Evolutionary conservation across 2,888 invertebrate genomes (phyloP), one percentile per base, ranked within the genome.

Genomic region (Nomada flava): DNA sequence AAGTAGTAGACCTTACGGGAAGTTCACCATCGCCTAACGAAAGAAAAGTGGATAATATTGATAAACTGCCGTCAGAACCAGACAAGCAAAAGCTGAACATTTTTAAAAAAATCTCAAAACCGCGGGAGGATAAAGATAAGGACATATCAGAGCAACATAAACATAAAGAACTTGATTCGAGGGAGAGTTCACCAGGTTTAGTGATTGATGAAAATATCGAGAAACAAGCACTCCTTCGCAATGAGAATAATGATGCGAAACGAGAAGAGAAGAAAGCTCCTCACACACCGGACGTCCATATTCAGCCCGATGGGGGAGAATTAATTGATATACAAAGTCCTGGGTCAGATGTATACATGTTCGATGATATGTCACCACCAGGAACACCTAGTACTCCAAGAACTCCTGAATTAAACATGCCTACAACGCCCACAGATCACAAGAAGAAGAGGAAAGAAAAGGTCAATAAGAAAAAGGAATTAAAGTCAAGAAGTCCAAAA

Each of bases 31-130:
- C 94, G 82, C 91, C 94, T 7, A 71, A 60, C 15, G 95, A 95
- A 87, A 94, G 94, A 71, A 95, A 95, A 83, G 95, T 95, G 88
- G 93, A 95, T 57, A 91, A 94, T 79, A 94, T 95, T 42, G 95
- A 95, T 88, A 97, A 96, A 94, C 92, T 98, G 75, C 95, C 96
- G 7, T 96, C 96, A 15, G 97, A 97, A 93, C 97, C 97, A 0
- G 97, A 98, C 92, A 97, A 96, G 93, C 97, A 96, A 93, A 98
- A 98, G 92, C 94, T 97, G 57, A 98, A 97, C 94, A 97, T 98
- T 92, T 97, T 98, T 91, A 98, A 97, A 92, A 97, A 97, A 94
- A 97, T 98, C 92, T 96, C 97, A 80, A 95, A 95, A 85, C 92
- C 94, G 0, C 96, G 96, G 91, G 96, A 96, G 93, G 95, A 86